Percentiles rank a stretch among this genome's conserved stretches.
Conservation (phyloP, 2,113 vertebrate genomes). For the Henicopernis longicauda region DNA sequence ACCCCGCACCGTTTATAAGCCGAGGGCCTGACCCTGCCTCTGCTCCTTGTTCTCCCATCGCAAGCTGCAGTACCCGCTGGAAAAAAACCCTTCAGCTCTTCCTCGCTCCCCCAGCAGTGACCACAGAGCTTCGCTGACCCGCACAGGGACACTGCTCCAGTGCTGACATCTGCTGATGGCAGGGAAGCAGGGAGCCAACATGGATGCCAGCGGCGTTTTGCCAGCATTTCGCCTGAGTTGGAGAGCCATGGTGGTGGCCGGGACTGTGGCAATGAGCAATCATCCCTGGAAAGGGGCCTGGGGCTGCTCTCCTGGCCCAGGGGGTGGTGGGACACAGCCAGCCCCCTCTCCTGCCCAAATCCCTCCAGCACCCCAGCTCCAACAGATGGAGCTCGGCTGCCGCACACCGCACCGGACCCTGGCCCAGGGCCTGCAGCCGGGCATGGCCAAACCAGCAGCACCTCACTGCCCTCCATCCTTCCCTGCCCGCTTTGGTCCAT, state of each 20-base stretch:
- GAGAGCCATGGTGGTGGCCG: not conserved
- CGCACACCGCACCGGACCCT: accelerated
- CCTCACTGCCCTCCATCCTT: not conserved
- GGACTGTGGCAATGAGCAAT: not conserved
- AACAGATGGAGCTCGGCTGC: not conserved
- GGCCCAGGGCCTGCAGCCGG: accelerated
- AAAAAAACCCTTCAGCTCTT: not conserved
- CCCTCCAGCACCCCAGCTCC: not conserved
- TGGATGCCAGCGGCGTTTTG: accelerated
- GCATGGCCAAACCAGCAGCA: no score
- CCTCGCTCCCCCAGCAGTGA: not conserved
- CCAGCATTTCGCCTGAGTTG: accelerated
- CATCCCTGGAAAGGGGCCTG: not conserved
- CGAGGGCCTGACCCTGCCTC: not conserved
- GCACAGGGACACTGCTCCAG: not conserved
- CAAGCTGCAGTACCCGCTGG: not conserved
- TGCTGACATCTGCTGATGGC: not conserved
- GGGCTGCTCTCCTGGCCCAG: not conserved
- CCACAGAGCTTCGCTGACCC: not conserved
- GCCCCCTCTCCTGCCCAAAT: not conserved
- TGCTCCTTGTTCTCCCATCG: not conserved
- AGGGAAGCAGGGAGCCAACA: not conserved
- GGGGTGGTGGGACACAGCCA: not conserved
- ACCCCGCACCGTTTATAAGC: not conserved
- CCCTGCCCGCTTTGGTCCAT: not conserved